Evolutionary conservation across 2,113 vertebrate genomes (phyloP).

Genomic region (Alaudala cheleensis): DNA sequence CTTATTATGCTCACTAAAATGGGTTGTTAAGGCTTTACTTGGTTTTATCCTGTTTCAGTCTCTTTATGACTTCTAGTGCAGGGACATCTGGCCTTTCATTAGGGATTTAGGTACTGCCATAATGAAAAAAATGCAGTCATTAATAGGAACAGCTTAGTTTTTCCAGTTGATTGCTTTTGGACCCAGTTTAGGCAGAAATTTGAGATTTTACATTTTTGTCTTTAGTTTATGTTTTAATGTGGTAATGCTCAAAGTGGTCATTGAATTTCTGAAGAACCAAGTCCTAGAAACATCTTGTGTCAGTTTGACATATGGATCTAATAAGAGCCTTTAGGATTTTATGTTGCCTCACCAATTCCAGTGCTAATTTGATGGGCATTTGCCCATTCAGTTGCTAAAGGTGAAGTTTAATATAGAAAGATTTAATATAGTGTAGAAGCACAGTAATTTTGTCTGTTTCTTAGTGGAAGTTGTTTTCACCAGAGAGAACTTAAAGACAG

Average conservation of each 20-base stretch:
- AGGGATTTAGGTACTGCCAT: neutral
- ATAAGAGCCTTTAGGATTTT: neutral
- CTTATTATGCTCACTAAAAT: neutral
- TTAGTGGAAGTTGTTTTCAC: neutral
- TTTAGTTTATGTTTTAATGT: neutral
- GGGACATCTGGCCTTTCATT: neutral
- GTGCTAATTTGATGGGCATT: neutral
- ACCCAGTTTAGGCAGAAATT: neutral
- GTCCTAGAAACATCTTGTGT: neutral
- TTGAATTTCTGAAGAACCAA: neutral
- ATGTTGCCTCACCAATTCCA: fast-evolving
- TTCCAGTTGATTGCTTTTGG: neutral
- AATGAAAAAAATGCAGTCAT: neutral
- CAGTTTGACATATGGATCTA: neutral
- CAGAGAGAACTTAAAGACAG: neutral
- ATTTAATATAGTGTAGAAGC: neutral
- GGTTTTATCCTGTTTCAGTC: neutral
- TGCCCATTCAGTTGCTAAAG: neutral
- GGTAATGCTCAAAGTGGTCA: neutral
- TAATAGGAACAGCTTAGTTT: neutral
- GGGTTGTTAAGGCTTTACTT: slow-evolving; percentile 20
- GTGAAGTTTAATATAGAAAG: neutral
- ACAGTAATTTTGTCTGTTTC: neutral
- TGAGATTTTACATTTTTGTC: neutral
- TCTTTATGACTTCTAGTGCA: neutral